These are phyloP conservation scores for Caenorhabditis sp. DNA, from an alignment of 2,888 invertebrate species.

Conservation along the genomic window DNA sequence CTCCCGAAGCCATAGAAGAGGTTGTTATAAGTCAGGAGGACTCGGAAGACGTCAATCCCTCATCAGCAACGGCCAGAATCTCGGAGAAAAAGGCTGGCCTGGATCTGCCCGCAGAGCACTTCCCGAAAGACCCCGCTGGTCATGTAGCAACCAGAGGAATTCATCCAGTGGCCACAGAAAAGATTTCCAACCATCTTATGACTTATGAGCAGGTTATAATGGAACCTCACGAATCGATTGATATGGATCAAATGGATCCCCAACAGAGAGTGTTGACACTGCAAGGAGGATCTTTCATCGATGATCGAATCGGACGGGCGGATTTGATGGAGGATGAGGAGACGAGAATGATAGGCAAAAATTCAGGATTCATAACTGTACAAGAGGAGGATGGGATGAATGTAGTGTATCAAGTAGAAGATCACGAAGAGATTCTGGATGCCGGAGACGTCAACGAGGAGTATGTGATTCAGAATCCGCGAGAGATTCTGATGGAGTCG, in stretches of 20 bases:
- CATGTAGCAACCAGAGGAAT: conserved; percentile 56
- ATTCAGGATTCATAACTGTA: conserved; percentile 40
- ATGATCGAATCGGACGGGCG: conserved; percentile 48
- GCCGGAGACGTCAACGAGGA: conserved; percentile 6
- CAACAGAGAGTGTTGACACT: conserved; percentile 52
- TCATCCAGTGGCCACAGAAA: conserved; percentile 20
- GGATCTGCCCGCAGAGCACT: conserved; percentile 66
- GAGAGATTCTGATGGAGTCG: conserved; percentile 12
- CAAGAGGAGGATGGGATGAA: conserved; percentile 52
- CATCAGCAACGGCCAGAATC: neutral
- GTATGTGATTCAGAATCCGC: neutral
- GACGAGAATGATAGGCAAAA: conserved; percentile 35
- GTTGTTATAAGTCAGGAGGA: neutral
- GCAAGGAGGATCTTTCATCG: conserved; percentile 43
- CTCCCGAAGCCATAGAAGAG: neutral
- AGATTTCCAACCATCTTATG: neutral
- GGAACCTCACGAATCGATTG: too few species aligned
- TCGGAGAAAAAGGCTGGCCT: conserved; percentile 45
- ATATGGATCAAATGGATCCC: neutral
- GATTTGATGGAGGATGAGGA: conserved; percentile 55
- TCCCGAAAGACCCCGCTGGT: conserved; percentile 63
- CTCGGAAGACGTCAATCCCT: neutral
- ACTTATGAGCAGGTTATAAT: conserved; percentile 16
- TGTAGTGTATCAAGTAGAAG: neutral
- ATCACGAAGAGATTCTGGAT: neutral